Conservation (phyloP, 2,797 vertebrate species). For the Mormyrus hasselquistii region DNA sequence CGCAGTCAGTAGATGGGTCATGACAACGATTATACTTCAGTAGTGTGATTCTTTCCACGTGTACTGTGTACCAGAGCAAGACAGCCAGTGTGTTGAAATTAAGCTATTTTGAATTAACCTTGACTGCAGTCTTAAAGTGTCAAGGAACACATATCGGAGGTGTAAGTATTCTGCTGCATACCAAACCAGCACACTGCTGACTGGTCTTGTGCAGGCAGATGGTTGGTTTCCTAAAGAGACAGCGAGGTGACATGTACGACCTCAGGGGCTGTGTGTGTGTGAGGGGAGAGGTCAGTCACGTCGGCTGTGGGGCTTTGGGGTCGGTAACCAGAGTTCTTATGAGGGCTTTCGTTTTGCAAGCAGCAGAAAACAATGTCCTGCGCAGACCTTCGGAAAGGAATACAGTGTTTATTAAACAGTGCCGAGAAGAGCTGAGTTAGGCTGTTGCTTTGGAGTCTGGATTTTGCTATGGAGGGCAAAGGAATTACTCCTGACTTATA, state of each 20-base stretch:
- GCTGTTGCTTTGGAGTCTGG: not conserved
- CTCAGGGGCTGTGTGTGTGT: not conserved
- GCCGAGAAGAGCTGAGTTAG: not conserved
- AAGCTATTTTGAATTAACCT: not conserved
- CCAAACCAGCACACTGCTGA: not conserved
- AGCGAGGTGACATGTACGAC: not conserved
- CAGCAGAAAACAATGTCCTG: not conserved
- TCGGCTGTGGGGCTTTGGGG: not conserved
- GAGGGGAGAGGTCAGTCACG: not conserved
- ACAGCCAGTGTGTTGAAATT: not conserved
- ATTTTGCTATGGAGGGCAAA: not conserved
- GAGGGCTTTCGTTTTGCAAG: not conserved
- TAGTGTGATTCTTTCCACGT: not conserved
- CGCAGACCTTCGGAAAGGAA: not conserved
- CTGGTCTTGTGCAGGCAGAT: not conserved
- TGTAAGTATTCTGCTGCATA: not conserved
- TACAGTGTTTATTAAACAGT: conserved; percentile 10
- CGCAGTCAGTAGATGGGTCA: not conserved
- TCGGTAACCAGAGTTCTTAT: not conserved
- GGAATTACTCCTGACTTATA: not conserved
- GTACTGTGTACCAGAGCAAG: not conserved
- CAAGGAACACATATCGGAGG: not conserved
- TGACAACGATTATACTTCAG: not conserved
- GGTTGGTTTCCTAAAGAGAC: not conserved
- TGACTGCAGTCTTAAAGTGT: not conserved